phyloP scores from a whole-genome alignment of 2,888 invertebrate genomes.

The Poecilobothrus nobilitatus region DNA sequence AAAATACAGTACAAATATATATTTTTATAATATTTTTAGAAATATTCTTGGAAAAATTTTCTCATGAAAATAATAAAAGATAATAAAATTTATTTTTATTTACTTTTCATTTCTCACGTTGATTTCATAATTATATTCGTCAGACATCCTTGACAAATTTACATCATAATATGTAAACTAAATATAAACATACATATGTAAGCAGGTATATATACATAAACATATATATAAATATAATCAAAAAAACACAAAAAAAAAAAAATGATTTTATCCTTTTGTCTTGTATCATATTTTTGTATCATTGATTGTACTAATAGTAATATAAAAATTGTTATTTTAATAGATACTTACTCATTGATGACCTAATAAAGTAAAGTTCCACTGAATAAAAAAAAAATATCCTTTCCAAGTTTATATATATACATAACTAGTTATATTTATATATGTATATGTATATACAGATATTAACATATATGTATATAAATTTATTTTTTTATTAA shows the following conservation, averaged over 20 bases:
- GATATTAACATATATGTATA: no score
- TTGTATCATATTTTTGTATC: no score
- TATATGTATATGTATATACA: no score
- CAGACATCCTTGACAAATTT: conserved; percentile 5
- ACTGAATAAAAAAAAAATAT: background rate
- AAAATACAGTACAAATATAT: no score
- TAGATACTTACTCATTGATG: conserved; percentile 6
- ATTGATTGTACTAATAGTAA: background rate
- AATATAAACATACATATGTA: background rate
- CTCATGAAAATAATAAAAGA: no score
- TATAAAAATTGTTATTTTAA: background rate
- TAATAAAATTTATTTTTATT: background rate
- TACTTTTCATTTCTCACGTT: background rate
- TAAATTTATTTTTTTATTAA: background rate
- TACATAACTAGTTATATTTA: background rate
- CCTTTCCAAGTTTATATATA: background rate
- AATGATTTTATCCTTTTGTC: background rate
- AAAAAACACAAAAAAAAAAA: background rate
- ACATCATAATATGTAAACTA: background rate
- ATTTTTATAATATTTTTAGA: no score
- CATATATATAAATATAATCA: background rate
- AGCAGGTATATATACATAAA: no score
- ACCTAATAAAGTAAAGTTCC: background rate
- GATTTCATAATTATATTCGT: conserved; percentile 1
- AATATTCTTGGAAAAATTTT: no score